Evolutionary conservation across 2,113 vertebrate genomes (phyloP).

Genomic region (Astur gentilis): DNA sequence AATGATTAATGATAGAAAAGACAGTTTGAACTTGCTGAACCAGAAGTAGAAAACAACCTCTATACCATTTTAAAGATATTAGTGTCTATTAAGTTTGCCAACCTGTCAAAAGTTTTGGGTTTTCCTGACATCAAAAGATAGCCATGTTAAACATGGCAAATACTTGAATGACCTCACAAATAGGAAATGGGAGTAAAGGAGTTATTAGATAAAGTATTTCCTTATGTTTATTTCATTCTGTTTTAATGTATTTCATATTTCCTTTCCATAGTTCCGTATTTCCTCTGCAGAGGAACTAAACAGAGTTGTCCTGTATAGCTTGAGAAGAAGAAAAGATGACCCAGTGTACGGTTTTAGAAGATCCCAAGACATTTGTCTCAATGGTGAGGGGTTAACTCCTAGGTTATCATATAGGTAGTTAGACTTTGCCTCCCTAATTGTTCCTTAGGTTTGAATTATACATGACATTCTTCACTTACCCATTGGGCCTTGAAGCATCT

Average conservation of each 20-base stretch:
- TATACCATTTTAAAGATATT: neutral
- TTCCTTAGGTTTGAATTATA: neutral
- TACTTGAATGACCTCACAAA: neutral
- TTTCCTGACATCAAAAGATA: neutral
- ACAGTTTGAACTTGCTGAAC: neutral
- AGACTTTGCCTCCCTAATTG: neutral
- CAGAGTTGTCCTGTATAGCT: neutral
- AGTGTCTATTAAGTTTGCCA: neutral
- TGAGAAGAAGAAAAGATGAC: neutral
- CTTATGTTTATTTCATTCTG: neutral
- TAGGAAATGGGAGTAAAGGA: neutral
- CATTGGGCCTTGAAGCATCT: neutral
- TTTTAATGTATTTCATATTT: neutral
- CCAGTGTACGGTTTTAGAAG: neutral
- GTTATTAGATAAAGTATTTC: neutral
- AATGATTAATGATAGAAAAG: neutral
- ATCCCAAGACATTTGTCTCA: neutral
- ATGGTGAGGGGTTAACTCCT: neutral
- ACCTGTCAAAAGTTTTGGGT: neutral
- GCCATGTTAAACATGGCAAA: neutral
- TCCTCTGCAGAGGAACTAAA: neutral
- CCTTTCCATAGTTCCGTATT: neutral
- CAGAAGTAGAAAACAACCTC: neutral
- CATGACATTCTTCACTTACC: neutral
- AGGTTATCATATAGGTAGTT: neutral